Conservation (phyloP, 1,140 invertebrate genomes). For the Hyles vespertilio region DNA sequence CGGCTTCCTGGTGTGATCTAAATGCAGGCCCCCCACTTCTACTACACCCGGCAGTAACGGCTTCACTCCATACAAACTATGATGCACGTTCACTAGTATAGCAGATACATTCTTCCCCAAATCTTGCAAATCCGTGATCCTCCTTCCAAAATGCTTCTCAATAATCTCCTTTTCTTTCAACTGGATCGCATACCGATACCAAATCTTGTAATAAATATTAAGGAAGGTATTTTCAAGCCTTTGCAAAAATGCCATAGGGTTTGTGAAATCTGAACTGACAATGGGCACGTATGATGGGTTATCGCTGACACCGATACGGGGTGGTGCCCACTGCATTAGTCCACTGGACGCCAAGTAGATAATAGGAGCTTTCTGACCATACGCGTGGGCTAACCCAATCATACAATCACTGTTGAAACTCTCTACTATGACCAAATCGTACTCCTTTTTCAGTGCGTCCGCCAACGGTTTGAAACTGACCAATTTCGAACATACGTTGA, state of each 20-base stretch:
- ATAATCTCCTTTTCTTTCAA: constrained; percentile 56
- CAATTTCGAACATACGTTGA: constrained; percentile 54
- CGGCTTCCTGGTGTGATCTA: constrained; percentile 66
- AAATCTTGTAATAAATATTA: constrained; percentile 36
- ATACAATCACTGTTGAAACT: constrained; percentile 81
- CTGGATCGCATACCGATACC: constrained; percentile 45
- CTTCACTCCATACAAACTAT: constrained; percentile 70
- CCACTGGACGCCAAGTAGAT: constrained; percentile 77
- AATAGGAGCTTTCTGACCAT: constrained; percentile 72
- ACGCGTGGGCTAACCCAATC: constrained; percentile 74
- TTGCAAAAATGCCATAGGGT: constrained; percentile 76
- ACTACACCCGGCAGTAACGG: constrained; percentile 76
- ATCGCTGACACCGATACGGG: constrained; percentile 76
- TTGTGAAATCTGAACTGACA: constrained; percentile 60
- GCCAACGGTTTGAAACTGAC: constrained; percentile 50
- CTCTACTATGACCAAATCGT: constrained; percentile 80
- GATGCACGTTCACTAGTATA: constrained; percentile 77
- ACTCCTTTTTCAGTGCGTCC: constrained; percentile 61
- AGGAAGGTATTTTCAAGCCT: constrained; percentile 74
- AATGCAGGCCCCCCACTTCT: constrained; percentile 76
- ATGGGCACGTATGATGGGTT: constrained; percentile 79
- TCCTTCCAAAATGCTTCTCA: constrained; percentile 55
- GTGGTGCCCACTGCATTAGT: constrained; percentile 77
- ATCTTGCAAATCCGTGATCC: constrained; percentile 54
- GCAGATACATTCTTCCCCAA: constrained; percentile 62